A percentile compares a stretch with the other conserved stretches of the same genome.
phyloP scores from a whole-genome alignment of 2,113 vertebrate species.

The Phalacrocorax aristotelis region DNA sequence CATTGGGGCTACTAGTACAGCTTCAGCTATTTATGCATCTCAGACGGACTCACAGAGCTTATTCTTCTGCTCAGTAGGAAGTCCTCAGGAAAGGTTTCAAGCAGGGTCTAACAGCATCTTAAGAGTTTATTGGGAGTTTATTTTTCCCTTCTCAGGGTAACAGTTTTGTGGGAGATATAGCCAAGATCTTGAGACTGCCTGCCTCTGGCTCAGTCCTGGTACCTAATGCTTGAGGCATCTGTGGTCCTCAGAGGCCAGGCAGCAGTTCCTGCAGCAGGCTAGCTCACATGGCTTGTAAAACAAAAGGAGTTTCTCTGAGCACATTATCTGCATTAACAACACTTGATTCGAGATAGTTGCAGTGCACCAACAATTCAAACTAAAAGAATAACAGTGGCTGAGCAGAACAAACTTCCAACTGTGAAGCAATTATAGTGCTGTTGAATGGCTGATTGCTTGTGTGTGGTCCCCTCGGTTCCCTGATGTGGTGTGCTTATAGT shows the following conservation, averaged over 20 bases:
- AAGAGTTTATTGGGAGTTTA: neutral
- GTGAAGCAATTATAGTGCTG: slow-evolving; percentile 75
- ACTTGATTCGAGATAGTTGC: slow-evolving; percentile 61
- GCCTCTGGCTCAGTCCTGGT: neutral
- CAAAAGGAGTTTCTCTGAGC: slow-evolving; percentile 45
- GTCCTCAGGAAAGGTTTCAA: slow-evolving; percentile 21
- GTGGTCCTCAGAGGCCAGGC: neutral
- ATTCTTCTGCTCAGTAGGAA: slow-evolving; percentile 16
- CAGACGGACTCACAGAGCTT: neutral
- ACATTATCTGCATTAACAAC: slow-evolving; percentile 52
- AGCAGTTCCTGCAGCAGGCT: neutral
- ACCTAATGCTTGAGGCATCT: neutral
- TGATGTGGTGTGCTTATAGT: slow-evolving; percentile 62
- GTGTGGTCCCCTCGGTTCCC: slow-evolving; percentile 71
- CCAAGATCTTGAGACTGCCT: neutral
- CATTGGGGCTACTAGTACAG: neutral
- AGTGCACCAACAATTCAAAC: slow-evolving; percentile 58
- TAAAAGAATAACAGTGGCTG: slow-evolving; percentile 70
- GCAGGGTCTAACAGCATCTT: neutral
- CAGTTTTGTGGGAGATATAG: neutral
- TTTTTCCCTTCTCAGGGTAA: neutral
- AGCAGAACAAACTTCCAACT: slow-evolving; percentile 73
- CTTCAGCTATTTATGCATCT: neutral
- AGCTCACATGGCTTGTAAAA: neutral
- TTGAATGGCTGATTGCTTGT: slow-evolving; percentile 64